Evolutionary conservation across 2,797 vertebrate species (phyloP).

Genomic region (Glossophaga mutica): DNA sequence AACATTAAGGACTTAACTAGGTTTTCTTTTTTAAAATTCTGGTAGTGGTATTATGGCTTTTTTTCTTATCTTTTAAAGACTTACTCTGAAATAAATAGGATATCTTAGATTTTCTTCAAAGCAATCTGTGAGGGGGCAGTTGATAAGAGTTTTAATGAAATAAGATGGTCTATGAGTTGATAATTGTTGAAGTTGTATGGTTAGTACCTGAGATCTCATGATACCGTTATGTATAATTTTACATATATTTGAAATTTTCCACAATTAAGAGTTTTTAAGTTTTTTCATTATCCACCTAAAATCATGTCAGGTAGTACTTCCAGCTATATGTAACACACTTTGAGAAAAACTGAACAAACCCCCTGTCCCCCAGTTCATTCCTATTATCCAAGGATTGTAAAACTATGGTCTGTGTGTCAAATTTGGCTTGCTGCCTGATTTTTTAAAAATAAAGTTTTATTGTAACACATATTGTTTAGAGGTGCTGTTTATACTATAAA

Average conservation of each 20-base stretch:
- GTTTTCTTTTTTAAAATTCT: not conserved
- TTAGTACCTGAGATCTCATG: not conserved
- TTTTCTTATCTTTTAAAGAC: not conserved
- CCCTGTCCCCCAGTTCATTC: not conserved
- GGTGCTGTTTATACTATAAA: not conserved
- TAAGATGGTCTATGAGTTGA: not conserved
- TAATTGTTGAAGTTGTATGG: not conserved
- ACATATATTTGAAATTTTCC: not conserved
- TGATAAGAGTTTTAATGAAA: not conserved
- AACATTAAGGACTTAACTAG: not conserved
- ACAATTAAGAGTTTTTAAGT: not conserved
- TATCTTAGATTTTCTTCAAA: not conserved
- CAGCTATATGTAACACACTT: not conserved
- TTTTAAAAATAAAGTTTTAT: not conserved
- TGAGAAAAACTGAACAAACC: not conserved
- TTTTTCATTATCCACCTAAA: not conserved
- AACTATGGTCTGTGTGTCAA: not conserved
- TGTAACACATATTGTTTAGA: not conserved
- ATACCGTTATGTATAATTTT: not conserved
- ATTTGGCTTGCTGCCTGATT: not conserved
- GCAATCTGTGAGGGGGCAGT: not conserved
- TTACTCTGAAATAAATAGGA: not conserved
- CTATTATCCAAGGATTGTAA: not conserved
- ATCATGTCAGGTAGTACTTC: not conserved
- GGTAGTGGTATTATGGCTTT: not conserved